Conservation (phyloP, 2,797 vertebrate genomes). For the Argya squamiceps region DNA sequence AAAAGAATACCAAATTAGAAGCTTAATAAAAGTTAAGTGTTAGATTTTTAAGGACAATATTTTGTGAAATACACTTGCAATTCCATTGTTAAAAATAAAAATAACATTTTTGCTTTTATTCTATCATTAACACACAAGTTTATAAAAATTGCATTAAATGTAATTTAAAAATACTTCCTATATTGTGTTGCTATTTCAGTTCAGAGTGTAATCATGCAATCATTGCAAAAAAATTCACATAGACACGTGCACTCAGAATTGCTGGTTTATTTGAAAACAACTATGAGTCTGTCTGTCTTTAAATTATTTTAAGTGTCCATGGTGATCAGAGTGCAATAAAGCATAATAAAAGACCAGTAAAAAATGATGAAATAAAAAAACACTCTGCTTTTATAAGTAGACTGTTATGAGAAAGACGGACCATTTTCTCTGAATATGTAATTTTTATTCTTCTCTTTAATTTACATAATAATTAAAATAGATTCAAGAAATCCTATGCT, state of each 20-base stretch:
- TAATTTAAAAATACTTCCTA: not conserved
- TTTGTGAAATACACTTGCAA: not conserved
- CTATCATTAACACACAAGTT: not conserved
- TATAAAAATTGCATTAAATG: not conserved
- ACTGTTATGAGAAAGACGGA: not conserved
- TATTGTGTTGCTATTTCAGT: not conserved
- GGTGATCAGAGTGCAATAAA: constrained; percentile 18
- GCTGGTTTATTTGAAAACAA: not conserved
- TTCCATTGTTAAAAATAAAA: not conserved
- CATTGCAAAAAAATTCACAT: not conserved
- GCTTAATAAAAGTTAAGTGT: not conserved
- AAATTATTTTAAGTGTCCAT: not conserved
- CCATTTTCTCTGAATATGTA: not conserved
- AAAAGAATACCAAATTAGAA: not conserved
- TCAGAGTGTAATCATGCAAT: not conserved
- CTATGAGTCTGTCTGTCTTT: not conserved
- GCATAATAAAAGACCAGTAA: constrained; percentile 1
- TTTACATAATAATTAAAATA: constrained; percentile 42
- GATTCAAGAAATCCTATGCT: not conserved
- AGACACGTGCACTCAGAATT: not conserved
- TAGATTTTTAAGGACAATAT: not conserved
- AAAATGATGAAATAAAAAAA: not conserved
- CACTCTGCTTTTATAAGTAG: not conserved
- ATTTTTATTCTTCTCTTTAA: constrained; percentile 45
- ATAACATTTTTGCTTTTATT: not conserved